Evolutionary conservation across 1,140 invertebrate species (phyloP).

Genomic region (Eriocheir sinensis): DNA sequence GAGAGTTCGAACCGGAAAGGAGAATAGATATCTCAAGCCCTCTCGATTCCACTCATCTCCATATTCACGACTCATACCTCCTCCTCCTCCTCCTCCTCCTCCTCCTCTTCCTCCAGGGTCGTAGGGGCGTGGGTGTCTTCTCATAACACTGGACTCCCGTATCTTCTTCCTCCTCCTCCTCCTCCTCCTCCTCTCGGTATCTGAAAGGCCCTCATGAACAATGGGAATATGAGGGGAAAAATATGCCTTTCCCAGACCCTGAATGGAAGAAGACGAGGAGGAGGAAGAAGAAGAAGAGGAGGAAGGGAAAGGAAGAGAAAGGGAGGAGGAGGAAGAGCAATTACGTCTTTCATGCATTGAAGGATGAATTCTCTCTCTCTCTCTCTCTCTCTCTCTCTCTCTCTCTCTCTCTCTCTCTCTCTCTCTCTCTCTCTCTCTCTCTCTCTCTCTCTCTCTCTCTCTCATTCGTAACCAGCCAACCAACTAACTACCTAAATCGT

Average conservation of each 20-base stretch:
- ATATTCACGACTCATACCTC: not conserved
- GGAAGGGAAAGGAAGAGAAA: not conserved
- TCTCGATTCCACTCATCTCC: not conserved
- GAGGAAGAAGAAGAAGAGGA: not conserved
- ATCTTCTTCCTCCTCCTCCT: not conserved
- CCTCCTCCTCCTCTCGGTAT: not conserved
- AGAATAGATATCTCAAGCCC: not conserved
- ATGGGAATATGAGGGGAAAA: not conserved
- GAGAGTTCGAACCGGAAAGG: not conserved
- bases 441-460: not conserved
- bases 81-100: not conserved
- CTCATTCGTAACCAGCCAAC: not conserved
- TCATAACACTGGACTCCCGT: not conserved
- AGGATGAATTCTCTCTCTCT: not conserved
- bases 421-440: not conserved
- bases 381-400: slow-evolving; percentile 9
- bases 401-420: not conserved
- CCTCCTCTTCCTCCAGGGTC: not conserved
- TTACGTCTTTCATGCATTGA: not conserved
- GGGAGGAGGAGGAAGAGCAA: not conserved
- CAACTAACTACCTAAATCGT: no score
- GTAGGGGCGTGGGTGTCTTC: not conserved
- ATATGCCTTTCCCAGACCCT: not conserved
- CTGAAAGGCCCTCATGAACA: not conserved
- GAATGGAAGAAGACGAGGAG: not conserved